Base-by-base conservation (phyloP, 2,888 invertebrate genomes). In the Hybos culiciformis region DNA sequence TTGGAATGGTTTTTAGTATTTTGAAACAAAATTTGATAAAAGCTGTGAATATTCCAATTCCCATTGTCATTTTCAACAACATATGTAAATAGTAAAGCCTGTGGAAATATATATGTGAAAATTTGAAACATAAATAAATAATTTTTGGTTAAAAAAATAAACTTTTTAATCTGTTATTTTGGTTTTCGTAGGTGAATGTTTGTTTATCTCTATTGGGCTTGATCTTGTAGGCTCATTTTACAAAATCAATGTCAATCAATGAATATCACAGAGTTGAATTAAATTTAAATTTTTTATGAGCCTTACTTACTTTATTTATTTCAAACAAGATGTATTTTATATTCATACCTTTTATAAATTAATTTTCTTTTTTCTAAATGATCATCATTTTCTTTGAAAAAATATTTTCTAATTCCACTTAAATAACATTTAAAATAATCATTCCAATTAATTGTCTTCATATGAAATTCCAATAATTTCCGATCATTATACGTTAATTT, bases 361-460 rank as follows among this genome's bases (percentile, higher is more conserved):
- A 53, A 57, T 54, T 56, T 60, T 39, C 62, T 55, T 49, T 61
- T 54, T 47, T 58, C 53, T 54, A 47, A 56, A 57, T 61, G 57
- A 45, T 53, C 53, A 53, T 59, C 56, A 50, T 53, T 59, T 54
- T 85, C 83, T 58, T 82, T 82, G 50, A 83, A 69, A 52, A 83
- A 66, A 61, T 77, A 80, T 46, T 70, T 63, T 51, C 81, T 71
- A 43, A 80, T 71, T 32, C 85, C 84, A 53, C 72, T 70, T 37
- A 80, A 69, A 59, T 83, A 83, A 43, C 69, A 71, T 48, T 70
- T 68, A 55, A 82, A 74, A 59, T 79, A 84, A 39, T 69, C 60
- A 37, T 70, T 61, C 83, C 84, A 85, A 57, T 80, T 67, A 46
- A 84, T 71, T 41, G 71, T 68, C 24, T 66, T 66, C 46, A 82